Percentiles rank a stretch among this genome's conserved stretches.
Conservation (phyloP, 1,140 invertebrate species). For the Berghia stephanieae region DNA sequence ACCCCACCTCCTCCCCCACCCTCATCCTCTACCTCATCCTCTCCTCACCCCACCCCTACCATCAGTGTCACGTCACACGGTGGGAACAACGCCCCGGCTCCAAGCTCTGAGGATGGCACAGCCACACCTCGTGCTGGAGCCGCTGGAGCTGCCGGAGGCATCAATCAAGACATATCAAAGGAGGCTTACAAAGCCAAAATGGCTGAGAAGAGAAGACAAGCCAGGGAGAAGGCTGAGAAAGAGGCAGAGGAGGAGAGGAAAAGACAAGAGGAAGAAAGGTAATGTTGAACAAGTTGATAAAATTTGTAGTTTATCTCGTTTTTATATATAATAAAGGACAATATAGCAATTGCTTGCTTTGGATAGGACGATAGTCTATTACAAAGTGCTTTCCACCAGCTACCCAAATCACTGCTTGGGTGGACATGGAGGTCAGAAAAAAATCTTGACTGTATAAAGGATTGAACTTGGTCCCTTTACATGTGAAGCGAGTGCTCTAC, state of each 20-base stretch:
- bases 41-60: constrained; percentile 16
- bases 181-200: constrained; percentile 63
- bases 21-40: constrained; percentile 22
- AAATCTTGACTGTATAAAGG: too few species aligned
- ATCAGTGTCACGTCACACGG: constrained; percentile 26
- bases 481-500: too few species aligned
- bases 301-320: not conserved
- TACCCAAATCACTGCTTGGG: too few species aligned
- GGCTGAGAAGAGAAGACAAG: constrained; percentile 61
- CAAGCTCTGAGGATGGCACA: not conserved
- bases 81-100: not conserved
- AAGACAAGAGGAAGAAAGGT: constrained; percentile 53
- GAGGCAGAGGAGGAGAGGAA: constrained; percentile 61
- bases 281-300: too few species aligned
- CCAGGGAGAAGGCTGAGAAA: constrained; percentile 61
- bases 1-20: constrained; percentile 33
- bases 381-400: too few species aligned
- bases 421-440: too few species aligned
- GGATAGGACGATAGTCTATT: too few species aligned
- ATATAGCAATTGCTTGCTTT: not conserved
- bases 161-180: constrained; percentile 39
- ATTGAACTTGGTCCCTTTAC: too few species aligned
- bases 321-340: not conserved
- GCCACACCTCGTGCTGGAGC: not conserved
- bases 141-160: not conserved